Base-by-base conservation (phyloP, 1,140 invertebrate genomes). In the Ptiloglossa arizonensis region DNA sequence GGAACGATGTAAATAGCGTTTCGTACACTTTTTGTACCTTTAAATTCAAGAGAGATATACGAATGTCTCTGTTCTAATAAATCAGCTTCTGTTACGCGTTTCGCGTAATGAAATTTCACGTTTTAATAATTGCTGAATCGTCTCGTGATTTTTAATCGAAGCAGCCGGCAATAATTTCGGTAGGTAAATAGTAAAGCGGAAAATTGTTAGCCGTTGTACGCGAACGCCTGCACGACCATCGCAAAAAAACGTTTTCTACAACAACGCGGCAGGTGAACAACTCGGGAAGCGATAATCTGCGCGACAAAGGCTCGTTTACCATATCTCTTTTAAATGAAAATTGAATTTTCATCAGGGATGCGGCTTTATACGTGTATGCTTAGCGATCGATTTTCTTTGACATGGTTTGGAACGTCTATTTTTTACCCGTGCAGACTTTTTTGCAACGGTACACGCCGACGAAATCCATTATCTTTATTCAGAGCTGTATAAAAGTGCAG, bases 271-370 rank as follows among this genome's bases (percentile, higher is more conserved):
- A 66, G 70, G 67, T 54, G 64, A 82, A 80, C 74, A 79, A 81
- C 71, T 81, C 75, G 32, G 24, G 67, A 69, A 82, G 80, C 80
- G 75, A 84, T 87, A 87, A 86, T 86, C 77, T 79, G 77, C 72
- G 70, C 68, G 72, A 86, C 87, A 87, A 87, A 87, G 83, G 83
- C 66, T 86, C 73, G 79, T 75, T 85, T 71, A 79, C 32, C 19
- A 17, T 56, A 72, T 67, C 57, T 80, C 79, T 72, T 87, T 66
- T 68, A 81, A 86, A 87, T 86, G 80, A 80, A 86, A 82, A 86
- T 88, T 77, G 72, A 83, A 82, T 83, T 82, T 80, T 81, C 63
- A 32, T 79, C 76, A 24, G 24, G 46, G 41, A 29, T 56, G 27
- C 24, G 35, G 19, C n/a, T 70, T 63, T 46, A 13, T 63, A 22